phyloP scores from a whole-genome alignment of 92 coral and sea anemone genomes.

The Siderastrea siderea region DNA sequence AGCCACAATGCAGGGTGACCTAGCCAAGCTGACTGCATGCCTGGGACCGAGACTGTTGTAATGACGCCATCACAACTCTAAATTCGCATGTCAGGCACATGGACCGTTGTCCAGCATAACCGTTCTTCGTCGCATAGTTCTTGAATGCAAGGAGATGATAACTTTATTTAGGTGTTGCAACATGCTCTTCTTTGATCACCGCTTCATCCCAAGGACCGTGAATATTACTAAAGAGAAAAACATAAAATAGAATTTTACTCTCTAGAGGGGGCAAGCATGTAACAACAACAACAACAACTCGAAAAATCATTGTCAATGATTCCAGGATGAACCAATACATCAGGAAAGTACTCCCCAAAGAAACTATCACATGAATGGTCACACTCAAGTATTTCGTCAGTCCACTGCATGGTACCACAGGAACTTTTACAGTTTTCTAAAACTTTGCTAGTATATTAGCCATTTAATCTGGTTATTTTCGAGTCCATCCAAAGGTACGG shows the following conservation, averaged over 20 bases:
- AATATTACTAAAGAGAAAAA: constrained; percentile 73
- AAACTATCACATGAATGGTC: too few relatives aligned
- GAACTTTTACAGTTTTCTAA: too few relatives aligned
- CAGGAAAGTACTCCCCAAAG: too few relatives aligned
- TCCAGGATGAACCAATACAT: neutral
- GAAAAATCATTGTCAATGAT: too few relatives aligned
- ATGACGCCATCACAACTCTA: neutral
- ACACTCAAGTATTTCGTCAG: too few relatives aligned
- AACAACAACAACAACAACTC: too few relatives aligned
- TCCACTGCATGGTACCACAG: too few relatives aligned
- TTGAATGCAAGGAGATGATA: too few relatives aligned
- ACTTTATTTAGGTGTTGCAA: neutral
- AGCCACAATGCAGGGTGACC: neutral
- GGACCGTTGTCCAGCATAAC: neutral
- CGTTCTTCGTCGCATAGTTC: neutral
- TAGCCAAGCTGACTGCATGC: neutral
- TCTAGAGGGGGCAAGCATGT: neutral
- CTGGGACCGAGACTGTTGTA: neutral
- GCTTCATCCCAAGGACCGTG: constrained; percentile 99
- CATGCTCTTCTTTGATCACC: constrained; percentile 58
- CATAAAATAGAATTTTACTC: neutral
- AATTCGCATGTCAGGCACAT: neutral
- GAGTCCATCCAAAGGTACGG: too few relatives aligned
- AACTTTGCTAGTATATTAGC: too few relatives aligned
- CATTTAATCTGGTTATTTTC: too few relatives aligned